phyloP scores from a whole-genome alignment of 2,113 vertebrate genomes.

The Enhydra lutris region DNA sequence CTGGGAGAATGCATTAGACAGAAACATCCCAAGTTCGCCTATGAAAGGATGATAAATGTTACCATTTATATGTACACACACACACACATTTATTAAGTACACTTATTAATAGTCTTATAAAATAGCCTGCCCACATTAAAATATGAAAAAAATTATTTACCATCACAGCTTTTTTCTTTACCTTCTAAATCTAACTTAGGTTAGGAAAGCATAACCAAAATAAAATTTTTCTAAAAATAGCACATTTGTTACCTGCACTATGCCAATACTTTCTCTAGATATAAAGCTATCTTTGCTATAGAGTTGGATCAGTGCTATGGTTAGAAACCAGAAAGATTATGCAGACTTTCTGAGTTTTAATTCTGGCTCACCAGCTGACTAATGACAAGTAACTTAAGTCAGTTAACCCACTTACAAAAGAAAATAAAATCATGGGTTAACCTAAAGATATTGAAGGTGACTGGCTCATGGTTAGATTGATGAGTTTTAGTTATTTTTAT shows the following conservation, averaged over 20 bases:
- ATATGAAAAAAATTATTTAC: neutral
- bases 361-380: neutral
- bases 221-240: constrained; percentile 13
- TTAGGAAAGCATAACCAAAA: neutral
- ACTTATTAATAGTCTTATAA: neutral
- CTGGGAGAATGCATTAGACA: neutral
- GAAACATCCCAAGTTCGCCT: neutral
- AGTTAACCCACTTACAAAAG: neutral
- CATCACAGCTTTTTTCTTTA: neutral
- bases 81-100: neutral
- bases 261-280: neutral
- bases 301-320: neutral
- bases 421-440: neutral
- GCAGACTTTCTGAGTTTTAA: neutral
- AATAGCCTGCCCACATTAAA: neutral
- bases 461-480: neutral
- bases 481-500: neutral
- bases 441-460: neutral
- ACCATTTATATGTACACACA: neutral
- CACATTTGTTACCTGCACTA: neutral
- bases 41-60: neutral
- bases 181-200: neutral
- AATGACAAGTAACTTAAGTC: neutral
- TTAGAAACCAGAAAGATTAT: neutral
- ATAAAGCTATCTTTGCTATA: neutral